Evolutionary conservation across 1,140 invertebrate species (phyloP), one percentile per base, ranked within the genome.

Genomic region (Apolygus lucorum): DNA sequence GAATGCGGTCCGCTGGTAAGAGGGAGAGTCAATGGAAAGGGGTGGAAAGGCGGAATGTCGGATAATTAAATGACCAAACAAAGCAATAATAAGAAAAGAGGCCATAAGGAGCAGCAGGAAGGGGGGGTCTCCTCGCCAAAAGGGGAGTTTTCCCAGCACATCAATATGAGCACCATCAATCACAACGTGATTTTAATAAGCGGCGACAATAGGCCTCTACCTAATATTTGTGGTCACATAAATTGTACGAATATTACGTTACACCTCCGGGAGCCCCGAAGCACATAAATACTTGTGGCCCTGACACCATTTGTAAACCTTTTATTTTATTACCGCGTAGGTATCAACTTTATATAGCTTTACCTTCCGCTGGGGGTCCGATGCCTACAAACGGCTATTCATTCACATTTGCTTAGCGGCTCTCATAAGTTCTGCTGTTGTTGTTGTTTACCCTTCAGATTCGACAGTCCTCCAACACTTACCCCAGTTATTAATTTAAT

Each of bases 141-240:
- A 49, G 17, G 34, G 34, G 34, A 17, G 34, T 49, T 17, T 8
- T 49, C n/a, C n/a, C n/a, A n/a, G 17, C 34, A 49, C 54, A 24
- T 62, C 54, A 62, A 62, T 62, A 62, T 24, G 24, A 24, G 24
- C 54, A 24, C 54, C 54, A 62, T 62, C 54, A 62, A 62, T 62
- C 54, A 62, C 54, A 62, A 13, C 54, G 54, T 62, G 54, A 62
- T 62, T 62, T 62, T 62, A 62, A 62, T 62, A 62, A 62, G 8
- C 54, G 54, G 22, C 54, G 14, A 62, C 54, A 62, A 62, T 62
- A 22, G 54, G 54, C 54, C 22, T 49, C 54, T 62, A 62, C 54
- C 54, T 62, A 62, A 62, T 62, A 62, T 62, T 62, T 62, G 54
- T 62, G 54, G 54, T 24, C 54, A n/a, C 54, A 62, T 62, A 62